A percentile compares a stretch with the other conserved stretches of the same genome.
Evolutionary conservation across 2,113 vertebrate species (phyloP).

Genomic region (Candoia aspera): DNA sequence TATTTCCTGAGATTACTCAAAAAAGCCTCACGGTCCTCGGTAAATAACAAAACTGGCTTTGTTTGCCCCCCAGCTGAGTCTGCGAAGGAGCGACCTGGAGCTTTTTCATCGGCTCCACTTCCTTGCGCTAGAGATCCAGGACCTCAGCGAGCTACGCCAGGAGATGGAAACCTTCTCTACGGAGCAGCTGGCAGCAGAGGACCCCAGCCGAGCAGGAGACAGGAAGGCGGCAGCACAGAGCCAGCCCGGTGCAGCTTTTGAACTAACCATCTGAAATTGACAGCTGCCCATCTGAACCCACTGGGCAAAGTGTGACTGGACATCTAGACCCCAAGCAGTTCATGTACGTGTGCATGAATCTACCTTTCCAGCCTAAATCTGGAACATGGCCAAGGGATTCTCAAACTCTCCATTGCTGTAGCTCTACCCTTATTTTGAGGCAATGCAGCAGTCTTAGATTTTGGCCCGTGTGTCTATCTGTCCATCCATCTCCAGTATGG

Average conservation of each 20-base stretch:
- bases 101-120: conserved; percentile 57
- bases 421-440: not conserved
- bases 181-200: not conserved
- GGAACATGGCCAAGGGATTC: too few species aligned
- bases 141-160: conserved; percentile 39
- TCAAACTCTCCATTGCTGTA: not conserved
- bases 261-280: conserved; percentile 1
- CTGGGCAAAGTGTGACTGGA: not conserved
- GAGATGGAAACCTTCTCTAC: not conserved
- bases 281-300: not conserved
- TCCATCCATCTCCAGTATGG: too few species aligned
- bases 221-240: too few species aligned
- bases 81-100: conserved; percentile 43
- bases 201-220: not conserved
- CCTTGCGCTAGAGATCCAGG: conserved; percentile 56
- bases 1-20: too few species aligned
- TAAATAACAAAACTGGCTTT: not conserved
- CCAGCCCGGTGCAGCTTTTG: not conserved
- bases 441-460: too few species aligned
- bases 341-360: not conserved
- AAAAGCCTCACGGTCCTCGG: not conserved
- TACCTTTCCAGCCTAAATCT: not conserved
- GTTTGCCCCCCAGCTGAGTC: conserved; percentile 24
- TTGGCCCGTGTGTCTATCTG: not conserved
- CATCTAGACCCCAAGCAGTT: too few species aligned